Evolutionary conservation across 2,113 vertebrate species (phyloP), one percentile per base, ranked within the genome.

Genomic region (Carassius carassius): DNA sequence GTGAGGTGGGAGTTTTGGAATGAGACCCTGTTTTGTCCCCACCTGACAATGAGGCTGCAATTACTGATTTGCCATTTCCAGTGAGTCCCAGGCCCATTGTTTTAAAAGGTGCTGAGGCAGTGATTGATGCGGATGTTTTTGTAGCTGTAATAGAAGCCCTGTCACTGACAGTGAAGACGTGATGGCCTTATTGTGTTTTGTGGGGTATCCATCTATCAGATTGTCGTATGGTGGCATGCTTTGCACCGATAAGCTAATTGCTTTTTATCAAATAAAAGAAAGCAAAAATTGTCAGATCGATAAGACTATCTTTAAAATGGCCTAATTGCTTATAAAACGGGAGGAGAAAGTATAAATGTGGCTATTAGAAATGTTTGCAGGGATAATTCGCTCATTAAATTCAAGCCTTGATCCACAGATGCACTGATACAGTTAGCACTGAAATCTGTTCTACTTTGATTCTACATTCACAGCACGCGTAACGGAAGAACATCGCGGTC

Each of bases 21-120:
- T 58, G 47, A 56, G 51, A 73, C 11, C 49, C 21, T 56, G 44
- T 82, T 82, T 82, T 82, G 65, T 72, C 51, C 67, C 67, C 2
- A 51, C 67, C 32, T 81, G 84, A 85, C 84, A 85, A 85, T 81
- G 67, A 85, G 69, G 69, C 69, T 25, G 65, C 84, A 85, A 85
- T 85, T 85, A 85, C 84, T 60, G 77, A 85, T 85, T 85, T 85
- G 84, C 76, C 84, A 81, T 85, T 85, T 85, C 84, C 77, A 78
- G 76, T 13, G 51, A 85, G 58, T 85, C 77, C 84, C 65, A 41
- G 17, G 76, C 76, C 83, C 16, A 85, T 85, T 85, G 84, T 85
- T 85, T 85, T 81, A 85, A 73, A 85, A 80, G 84, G 84, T 85
- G 77, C 63, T 12, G 25, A 58, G 70, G 84, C 49, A 62, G 60